Conservation (phyloP, 2,888 invertebrate species). For the Neoaliturus tenellus region DNA sequence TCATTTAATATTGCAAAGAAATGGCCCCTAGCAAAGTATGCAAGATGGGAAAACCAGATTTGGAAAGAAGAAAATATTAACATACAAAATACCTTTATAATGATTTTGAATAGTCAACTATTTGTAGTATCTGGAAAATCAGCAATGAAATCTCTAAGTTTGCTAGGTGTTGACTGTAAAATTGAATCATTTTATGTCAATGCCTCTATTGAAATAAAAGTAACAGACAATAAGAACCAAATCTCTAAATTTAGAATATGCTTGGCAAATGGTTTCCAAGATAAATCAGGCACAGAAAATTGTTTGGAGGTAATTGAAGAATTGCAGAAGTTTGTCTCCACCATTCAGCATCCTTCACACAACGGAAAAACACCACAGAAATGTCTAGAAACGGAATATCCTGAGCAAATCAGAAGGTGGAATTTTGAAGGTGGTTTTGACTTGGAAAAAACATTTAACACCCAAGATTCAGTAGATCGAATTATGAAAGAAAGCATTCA, state of each 20-base stretch:
- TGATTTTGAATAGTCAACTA: background rate
- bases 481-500: background rate
- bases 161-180: background rate
- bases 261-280: background rate
- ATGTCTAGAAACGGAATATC: background rate
- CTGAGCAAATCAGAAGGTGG: background rate
- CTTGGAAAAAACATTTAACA: no score
- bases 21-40: background rate
- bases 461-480: background rate
- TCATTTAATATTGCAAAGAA: background rate
- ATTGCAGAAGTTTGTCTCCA: background rate
- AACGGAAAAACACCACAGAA: background rate
- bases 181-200: background rate
- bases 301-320: background rate
- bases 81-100: background rate
- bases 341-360: background rate
- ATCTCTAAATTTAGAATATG: background rate
- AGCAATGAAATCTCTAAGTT: background rate
- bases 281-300: background rate
- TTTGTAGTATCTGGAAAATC: background rate
- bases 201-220: background rate
- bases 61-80: background rate
- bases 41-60: background rate
- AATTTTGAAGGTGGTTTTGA: background rate
- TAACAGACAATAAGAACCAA: background rate